These are phyloP conservation scores for Cepaea hortensis DNA, from an alignment of 2,888 invertebrate genomes.

Conservation along the genomic window DNA sequence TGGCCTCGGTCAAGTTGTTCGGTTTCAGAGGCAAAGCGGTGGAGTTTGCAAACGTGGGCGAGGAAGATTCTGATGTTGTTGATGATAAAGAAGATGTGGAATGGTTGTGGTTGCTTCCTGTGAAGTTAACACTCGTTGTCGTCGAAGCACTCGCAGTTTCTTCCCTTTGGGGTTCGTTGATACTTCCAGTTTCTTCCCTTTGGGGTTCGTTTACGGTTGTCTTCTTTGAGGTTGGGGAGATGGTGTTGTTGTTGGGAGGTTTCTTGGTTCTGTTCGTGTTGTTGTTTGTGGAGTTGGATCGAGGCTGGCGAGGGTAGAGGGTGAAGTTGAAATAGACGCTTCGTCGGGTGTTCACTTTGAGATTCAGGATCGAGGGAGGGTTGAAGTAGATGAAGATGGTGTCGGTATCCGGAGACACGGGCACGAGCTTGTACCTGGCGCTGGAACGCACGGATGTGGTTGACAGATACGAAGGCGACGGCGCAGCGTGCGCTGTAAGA, in stretches of 20 bases:
- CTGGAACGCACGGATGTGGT: background rate
- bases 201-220: too few relatives aligned
- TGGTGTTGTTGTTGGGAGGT: background rate
- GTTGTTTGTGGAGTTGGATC: background rate
- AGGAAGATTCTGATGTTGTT: background rate
- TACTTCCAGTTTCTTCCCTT: background rate
- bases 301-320: slow-evolving; percentile 14
- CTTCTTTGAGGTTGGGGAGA: background rate
- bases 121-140: slow-evolving; percentile 15
- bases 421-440: slow-evolving; percentile 43
- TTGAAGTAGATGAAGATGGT: slow-evolving; percentile 66
- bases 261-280: slow-evolving; percentile 13
- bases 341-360: slow-evolving; percentile 63
- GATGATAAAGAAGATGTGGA: background rate
- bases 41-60: background rate
- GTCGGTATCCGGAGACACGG: slow-evolving; percentile 57
- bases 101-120: slow-evolving; percentile 3
- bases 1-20: too few relatives aligned
- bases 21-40: background rate
- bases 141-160: slow-evolving; percentile 6
- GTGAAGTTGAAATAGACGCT: slow-evolving; percentile 66
- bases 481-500: slow-evolving; percentile 8
- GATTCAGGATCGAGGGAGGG: slow-evolving; percentile 67
- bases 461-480: slow-evolving; percentile 28
- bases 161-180: background rate